Evolutionary conservation across 2,113 vertebrate genomes (phyloP).

Genomic region (Symphodus melops): DNA sequence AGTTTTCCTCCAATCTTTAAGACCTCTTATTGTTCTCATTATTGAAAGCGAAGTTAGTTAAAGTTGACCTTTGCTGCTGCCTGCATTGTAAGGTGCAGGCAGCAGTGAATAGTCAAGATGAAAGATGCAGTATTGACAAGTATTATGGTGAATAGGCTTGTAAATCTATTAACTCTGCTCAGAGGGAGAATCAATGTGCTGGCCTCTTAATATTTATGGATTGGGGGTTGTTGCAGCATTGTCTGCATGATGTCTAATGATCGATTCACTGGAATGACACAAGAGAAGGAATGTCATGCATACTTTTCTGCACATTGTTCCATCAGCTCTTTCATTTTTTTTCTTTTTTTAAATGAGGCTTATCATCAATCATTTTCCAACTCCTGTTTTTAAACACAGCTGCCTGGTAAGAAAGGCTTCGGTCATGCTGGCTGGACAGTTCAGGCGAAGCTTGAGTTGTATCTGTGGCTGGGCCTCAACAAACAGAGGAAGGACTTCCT

Average conservation of each 20-base stretch:
- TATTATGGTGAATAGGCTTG: slow-evolving; percentile 10
- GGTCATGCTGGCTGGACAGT: slow-evolving; percentile 96
- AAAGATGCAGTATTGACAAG: not conserved
- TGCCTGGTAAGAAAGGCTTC: slow-evolving; percentile 94
- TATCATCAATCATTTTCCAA: too few species aligned
- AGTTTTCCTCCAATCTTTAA: not conserved
- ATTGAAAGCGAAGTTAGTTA: not conserved
- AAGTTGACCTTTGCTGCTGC: not conserved
- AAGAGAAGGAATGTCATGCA: not conserved
- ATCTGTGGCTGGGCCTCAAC: slow-evolving; percentile 96
- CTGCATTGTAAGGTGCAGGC: not conserved
- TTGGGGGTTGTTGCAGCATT: not conserved
- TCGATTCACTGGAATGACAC: not conserved
- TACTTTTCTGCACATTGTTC: not conserved
- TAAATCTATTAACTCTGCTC: slow-evolving; percentile 3
- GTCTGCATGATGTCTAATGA: slow-evolving; percentile 7
- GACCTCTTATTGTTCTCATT: not conserved
- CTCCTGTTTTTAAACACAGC: slow-evolving; percentile 63
- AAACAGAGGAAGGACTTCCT: slow-evolving; percentile 95
- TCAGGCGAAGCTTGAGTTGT: slow-evolving; percentile 96
- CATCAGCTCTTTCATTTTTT: too few species aligned
- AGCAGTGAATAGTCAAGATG: slow-evolving; percentile 1
- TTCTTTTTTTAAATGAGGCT: too few species aligned
- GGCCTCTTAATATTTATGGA: not conserved
- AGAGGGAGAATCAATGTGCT: slow-evolving; percentile 10